Percentiles rank a stretch among this genome's conserved stretches.
phyloP scores from a whole-genome alignment of 2,888 invertebrate species.

The Neuroscelio doddi region DNA sequence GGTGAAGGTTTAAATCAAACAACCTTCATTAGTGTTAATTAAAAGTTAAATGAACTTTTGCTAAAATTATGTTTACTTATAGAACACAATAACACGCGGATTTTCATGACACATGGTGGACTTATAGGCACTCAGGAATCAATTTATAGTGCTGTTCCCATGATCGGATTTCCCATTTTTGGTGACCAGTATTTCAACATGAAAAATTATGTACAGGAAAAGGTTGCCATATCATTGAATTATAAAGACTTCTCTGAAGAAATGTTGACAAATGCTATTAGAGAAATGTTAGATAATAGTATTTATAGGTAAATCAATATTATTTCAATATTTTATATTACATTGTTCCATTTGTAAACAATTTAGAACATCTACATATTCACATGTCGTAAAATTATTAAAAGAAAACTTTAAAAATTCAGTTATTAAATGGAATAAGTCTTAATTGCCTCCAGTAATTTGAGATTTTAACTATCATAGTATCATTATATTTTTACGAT shows the following conservation, averaged over 20 bases:
- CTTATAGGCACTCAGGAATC: slow-evolving; percentile 62
- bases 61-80: slow-evolving; percentile 3
- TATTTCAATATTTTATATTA: too few relatives aligned
- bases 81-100: slow-evolving; percentile 60
- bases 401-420: too few relatives aligned
- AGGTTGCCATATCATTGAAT: slow-evolving; percentile 45
- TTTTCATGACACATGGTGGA: slow-evolving; percentile 63
- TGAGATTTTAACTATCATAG: too few relatives aligned
- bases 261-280: background rate
- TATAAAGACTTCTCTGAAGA: slow-evolving; percentile 41
- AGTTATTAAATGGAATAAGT: too few relatives aligned
- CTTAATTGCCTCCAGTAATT: too few relatives aligned
- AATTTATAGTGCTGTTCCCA: slow-evolving; percentile 56
- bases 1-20: background rate
- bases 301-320: slow-evolving; percentile 9
- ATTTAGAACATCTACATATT: too few relatives aligned
- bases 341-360: too few relatives aligned
- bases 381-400: too few relatives aligned
- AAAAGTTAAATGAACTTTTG: too few relatives aligned
- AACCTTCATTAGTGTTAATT: background rate
- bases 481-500: too few relatives aligned
- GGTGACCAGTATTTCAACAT: slow-evolving; percentile 52
- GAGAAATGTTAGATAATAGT: background rate
- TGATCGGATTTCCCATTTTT: slow-evolving; percentile 62
- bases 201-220: slow-evolving; percentile 43